Evolutionary conservation across 2,113 vertebrate species (phyloP).

Genomic region (Bos taurus): DNA sequence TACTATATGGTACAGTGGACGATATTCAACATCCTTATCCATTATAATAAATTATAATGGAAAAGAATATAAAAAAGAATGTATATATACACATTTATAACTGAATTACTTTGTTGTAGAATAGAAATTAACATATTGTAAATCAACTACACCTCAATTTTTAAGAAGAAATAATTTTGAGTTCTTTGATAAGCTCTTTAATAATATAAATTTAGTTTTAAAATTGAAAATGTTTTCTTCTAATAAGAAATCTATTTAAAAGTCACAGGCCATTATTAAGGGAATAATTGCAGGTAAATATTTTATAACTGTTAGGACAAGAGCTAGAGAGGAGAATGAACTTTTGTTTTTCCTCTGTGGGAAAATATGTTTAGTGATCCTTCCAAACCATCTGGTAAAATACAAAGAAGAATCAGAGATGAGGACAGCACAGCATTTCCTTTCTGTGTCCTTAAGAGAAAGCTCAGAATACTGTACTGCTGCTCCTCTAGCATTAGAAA

Average conservation of each 20-base stretch:
- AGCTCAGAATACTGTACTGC: not conserved
- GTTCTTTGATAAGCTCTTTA: not conserved
- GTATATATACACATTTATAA: not conserved
- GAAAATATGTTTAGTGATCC: not conserved
- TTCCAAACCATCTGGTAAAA: not conserved
- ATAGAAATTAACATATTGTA: not conserved
- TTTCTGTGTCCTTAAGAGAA: not conserved
- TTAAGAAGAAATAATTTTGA: not conserved
- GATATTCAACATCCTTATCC: not conserved
- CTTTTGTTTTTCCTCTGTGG: not conserved
- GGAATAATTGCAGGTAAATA: not conserved
- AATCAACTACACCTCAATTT: not conserved
- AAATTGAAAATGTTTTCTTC: not conserved
- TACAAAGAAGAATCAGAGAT: not conserved
- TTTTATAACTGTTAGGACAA: not conserved
- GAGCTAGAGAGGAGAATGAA: not conserved
- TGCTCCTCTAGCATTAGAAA: not conserved
- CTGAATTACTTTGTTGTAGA: not conserved
- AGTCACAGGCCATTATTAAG: not conserved
- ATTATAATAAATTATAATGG: not conserved
- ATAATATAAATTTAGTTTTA: not conserved
- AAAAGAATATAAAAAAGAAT: not conserved
- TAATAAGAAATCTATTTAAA: not conserved
- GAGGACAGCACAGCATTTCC: not conserved
- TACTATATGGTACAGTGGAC: not conserved